These are phyloP conservation scores for Numida meleagris DNA, from an alignment of 2,113 vertebrate genomes.

Conservation along the genomic window DNA sequence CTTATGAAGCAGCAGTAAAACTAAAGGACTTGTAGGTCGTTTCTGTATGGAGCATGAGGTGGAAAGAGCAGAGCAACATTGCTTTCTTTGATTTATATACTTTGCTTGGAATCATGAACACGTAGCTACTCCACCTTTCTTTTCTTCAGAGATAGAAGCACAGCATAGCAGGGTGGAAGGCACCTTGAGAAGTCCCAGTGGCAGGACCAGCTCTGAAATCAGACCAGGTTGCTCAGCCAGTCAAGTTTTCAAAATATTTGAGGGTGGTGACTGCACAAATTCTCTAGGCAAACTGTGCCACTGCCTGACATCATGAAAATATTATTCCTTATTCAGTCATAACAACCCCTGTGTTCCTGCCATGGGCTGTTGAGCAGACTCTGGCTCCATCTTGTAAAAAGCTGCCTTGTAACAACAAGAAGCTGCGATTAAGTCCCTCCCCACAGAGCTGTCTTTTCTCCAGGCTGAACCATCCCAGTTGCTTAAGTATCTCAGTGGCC, in stretches of 20 bases:
- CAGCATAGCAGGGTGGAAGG: neutral
- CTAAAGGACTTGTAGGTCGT: conserved; percentile 31
- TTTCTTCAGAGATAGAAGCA: neutral
- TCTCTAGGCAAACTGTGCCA: neutral
- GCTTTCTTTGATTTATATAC: neutral
- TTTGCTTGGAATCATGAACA: neutral
- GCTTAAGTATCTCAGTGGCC: neutral
- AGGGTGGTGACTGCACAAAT: rapidly evolving
- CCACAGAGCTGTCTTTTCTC: neutral
- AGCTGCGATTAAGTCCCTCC: neutral
- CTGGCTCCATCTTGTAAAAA: neutral
- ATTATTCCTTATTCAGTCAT: neutral
- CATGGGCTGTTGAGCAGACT: neutral
- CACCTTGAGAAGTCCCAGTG: neutral
- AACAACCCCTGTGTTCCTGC: neutral
- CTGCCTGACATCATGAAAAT: neutral
- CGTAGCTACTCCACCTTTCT: neutral
- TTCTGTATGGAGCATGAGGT: neutral
- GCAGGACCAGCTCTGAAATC: neutral
- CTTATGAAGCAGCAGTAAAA: conserved; percentile 38
- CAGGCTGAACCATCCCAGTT: neutral
- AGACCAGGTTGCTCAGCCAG: neutral
- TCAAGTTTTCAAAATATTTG: neutral
- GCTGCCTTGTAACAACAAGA: neutral
- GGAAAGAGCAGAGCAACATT: neutral